phyloP scores from a whole-genome alignment of 1,140 invertebrate genomes.

The Diabrotica undecimpunctata region DNA sequence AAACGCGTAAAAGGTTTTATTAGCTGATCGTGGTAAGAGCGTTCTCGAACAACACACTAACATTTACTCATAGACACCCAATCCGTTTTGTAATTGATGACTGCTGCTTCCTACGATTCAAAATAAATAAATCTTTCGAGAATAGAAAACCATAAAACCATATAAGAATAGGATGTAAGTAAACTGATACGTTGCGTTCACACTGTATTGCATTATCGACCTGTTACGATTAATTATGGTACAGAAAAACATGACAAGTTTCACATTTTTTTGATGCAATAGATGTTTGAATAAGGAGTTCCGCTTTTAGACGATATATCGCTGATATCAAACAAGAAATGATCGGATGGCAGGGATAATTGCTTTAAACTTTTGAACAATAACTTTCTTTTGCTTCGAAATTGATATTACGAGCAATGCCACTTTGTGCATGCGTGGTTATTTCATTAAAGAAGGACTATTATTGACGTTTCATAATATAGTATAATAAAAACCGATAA shows the following conservation, averaged over 20 bases:
- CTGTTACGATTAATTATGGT: background rate
- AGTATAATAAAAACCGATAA: too few relatives aligned
- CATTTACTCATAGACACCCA: too few relatives aligned
- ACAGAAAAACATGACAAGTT: background rate
- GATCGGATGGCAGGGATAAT: background rate
- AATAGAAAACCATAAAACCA: conserved; percentile 2
- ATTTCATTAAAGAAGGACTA: background rate
- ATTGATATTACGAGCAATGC: background rate
- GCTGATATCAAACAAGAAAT: background rate
- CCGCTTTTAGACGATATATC: background rate
- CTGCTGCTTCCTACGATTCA: too few relatives aligned
- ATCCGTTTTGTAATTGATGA: too few relatives aligned
- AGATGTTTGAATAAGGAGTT: background rate
- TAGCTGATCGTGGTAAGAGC: too few relatives aligned
- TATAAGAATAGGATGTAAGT: background rate
- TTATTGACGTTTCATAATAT: too few relatives aligned
- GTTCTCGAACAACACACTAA: too few relatives aligned
- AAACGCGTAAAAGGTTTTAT: too few relatives aligned
- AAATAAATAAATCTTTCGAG: too few relatives aligned
- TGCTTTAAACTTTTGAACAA: background rate
- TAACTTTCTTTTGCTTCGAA: background rate
- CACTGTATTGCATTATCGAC: background rate
- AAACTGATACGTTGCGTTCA: background rate
- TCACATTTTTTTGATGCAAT: background rate
- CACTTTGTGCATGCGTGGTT: background rate